Evolutionary conservation across 1,140 invertebrate species (phyloP).

Genomic region (Drosophila watanabei): DNA sequence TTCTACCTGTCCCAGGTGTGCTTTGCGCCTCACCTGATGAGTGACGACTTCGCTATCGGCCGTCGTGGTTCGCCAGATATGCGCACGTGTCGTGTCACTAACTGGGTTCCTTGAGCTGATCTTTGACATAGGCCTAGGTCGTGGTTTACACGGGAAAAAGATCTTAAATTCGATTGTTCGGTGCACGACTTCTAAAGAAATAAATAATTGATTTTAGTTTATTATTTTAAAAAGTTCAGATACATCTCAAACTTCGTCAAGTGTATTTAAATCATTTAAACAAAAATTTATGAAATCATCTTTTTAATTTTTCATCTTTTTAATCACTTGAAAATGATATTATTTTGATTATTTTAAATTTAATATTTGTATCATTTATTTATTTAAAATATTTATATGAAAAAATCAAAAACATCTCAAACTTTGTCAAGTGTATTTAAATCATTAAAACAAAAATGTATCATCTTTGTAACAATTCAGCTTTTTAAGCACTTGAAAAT

Average conservation of each 20-base stretch:
- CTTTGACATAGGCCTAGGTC: conserved; percentile 29
- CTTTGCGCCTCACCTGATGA: conserved; percentile 42
- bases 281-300: no score
- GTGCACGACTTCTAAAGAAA: neutral
- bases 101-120: no score
- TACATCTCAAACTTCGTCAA: neutral
- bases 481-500: no score
- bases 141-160: neutral
- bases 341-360: no score
- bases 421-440: no score
- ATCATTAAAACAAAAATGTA: no score
- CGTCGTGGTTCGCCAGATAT: neutral
- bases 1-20: conserved; percentile 27
- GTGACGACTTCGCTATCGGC: conserved; percentile 23
- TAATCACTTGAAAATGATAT: neutral
- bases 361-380: no score
- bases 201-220: neutral
- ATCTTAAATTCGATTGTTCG: neutral
- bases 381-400: no score
- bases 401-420: no score
- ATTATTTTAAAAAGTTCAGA: neutral
- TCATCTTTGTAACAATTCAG: no score
- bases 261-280: neutral
- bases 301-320: neutral
- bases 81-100: conserved; percentile 38